A percentile compares a stretch with the other conserved stretches of the same genome.
phyloP scores from a whole-genome alignment of 2,888 invertebrate species.

The Pegoplata infirma region DNA sequence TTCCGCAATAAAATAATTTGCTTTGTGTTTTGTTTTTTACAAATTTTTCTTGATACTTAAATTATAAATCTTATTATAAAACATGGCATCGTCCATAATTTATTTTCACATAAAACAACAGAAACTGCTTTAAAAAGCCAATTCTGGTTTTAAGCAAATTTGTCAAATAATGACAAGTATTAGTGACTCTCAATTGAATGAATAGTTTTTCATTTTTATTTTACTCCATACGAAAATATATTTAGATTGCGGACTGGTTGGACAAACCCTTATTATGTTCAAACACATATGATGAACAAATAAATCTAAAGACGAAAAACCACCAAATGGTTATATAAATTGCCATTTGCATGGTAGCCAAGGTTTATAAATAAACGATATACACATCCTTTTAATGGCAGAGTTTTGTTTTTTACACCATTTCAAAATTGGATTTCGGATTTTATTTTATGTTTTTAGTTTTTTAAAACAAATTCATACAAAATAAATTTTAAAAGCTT shows the following conservation, averaged over 20 bases:
- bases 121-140: not conserved
- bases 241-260: not conserved
- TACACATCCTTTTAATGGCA: conserved; percentile 10
- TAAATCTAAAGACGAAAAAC: conserved; percentile 72
- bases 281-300: conserved; percentile 63
- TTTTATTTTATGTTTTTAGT: no score
- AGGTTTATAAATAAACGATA: conserved; percentile 2
- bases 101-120: conserved; percentile 45
- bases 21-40: not conserved
- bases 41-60: no score
- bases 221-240: not conserved
- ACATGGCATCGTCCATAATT: conserved; percentile 38
- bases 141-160: conserved; percentile 60
- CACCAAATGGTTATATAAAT: conserved; percentile 42
- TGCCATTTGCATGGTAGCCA: conserved; percentile 46
- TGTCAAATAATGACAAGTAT: conserved; percentile 65
- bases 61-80: conserved; percentile 41
- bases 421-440: no score
- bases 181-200: conserved; percentile 60
- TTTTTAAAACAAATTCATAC: no score
- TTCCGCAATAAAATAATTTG: conserved; percentile 17
- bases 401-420: no score
- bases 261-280: conserved; percentile 49
- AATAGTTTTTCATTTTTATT: conserved; percentile 51
- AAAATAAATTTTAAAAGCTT: no score